These are phyloP conservation scores for Austrolebias charrua DNA, from an alignment of 2,797 vertebrate species.

Conservation along the genomic window DNA sequence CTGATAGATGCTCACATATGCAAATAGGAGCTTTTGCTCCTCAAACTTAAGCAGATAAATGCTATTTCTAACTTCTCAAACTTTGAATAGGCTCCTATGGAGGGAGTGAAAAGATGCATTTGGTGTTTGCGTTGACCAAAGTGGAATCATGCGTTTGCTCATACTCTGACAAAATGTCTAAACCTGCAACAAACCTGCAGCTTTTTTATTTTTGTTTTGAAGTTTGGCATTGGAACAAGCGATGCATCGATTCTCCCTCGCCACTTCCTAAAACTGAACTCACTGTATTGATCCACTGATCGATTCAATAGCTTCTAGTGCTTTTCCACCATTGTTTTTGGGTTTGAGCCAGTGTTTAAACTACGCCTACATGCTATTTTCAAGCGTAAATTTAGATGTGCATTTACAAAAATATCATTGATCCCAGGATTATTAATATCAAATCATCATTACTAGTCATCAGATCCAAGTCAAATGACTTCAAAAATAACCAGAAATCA, in stretches of 20 bases:
- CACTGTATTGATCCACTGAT: background rate
- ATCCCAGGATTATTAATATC: background rate
- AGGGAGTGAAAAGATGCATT: conserved; percentile 7
- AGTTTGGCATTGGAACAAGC: background rate
- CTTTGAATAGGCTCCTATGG: conserved; percentile 8
- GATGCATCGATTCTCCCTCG: conserved; percentile 6
- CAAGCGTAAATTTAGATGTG: no score
- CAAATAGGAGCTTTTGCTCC: conserved; percentile 52
- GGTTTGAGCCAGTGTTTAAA: background rate
- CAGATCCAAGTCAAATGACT: no score
- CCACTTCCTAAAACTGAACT: conserved; percentile 2
- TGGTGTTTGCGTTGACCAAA: conserved; percentile 3
- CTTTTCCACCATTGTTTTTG: background rate
- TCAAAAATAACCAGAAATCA: no score
- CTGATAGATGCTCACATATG: conserved; percentile 52
- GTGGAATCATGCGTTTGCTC: background rate
- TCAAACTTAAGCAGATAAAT: conserved; percentile 26
- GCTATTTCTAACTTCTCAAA: conserved; percentile 20
- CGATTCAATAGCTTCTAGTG: background rate
- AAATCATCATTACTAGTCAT: no score
- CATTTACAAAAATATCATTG: background rate
- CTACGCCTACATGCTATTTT: no score
- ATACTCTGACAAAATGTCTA: background rate
- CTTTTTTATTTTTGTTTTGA: conserved; percentile 14
- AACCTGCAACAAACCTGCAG: conserved; percentile 11